Base-by-base conservation (phyloP, 2,888 invertebrate genomes). In the Synanthedon tipuliformis region DNA sequence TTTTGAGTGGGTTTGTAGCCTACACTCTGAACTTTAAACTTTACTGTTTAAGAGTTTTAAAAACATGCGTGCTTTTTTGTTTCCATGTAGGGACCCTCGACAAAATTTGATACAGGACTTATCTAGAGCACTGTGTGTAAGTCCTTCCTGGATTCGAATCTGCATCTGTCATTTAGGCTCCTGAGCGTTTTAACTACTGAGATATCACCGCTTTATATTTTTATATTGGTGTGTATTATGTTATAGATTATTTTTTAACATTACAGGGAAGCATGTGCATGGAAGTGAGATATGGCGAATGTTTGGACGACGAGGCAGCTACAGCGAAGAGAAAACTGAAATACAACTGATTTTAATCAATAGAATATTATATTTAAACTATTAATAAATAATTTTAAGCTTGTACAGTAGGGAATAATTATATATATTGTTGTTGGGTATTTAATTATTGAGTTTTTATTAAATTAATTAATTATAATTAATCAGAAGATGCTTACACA, bases 281-380 rank as follows among this genome's bases (percentile, higher is more conserved):
- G 89, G 90, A 78, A 72, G 88, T 90, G 23, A 82, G 90, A 52
- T 90, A 90, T 66, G 90, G 90, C 0, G 89, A 90, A 62, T 89
- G 89, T 55, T 74, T 89, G 45, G 87, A 88, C 51, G 89, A 88
- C 62, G 81, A 87, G 57, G 80, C 81, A 59, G 78, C 79, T 0
- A 79, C 78, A 51, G 72, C 69, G 0, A 71, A 71, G 41, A 75
- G 76, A 55, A 88, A 84, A 71, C 61, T 83, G 40, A 81, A 85
- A 60, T 40, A 58, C 52, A 63, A 69, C n/a, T 50, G 40, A 50
- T 50, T 12, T 13, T 7, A 13, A 45, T 45, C 1, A 45, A 12
- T 45, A 11, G 5, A 45, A 12, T 12, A 8, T 13, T 45, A 13
- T 45, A n/a, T 45, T 45, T 45, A n/a, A 45, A 45, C 3, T 12